Evolutionary conservation across 2,888 invertebrate genomes (phyloP).

Genomic region (Villa cingulata): DNA sequence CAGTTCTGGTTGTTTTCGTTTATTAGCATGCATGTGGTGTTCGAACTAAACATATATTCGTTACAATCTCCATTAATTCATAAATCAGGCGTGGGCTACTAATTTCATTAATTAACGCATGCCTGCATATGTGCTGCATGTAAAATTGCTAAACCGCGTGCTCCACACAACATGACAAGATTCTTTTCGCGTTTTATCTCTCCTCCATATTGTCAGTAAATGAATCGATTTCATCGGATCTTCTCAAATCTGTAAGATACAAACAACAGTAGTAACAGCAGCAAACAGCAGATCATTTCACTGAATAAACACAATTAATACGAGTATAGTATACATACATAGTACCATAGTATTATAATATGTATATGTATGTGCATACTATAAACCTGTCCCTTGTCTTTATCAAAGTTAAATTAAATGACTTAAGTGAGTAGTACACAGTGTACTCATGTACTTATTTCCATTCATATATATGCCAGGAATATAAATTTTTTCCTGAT

Average conservation of each 20-base stretch:
- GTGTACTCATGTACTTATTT: conserved; percentile 3
- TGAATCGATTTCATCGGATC: neutral
- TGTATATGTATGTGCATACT: too few species aligned
- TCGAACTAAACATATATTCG: conserved; percentile 3
- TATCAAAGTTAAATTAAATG: neutral
- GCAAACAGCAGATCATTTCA: too few species aligned
- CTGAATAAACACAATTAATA: too few species aligned
- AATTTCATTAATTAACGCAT: conserved; percentile 19
- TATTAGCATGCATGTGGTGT: conserved; percentile 12
- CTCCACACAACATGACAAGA: conserved; percentile 9
- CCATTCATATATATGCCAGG: neutral
- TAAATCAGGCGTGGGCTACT: conserved; percentile 30
- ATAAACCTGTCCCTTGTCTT: too few species aligned
- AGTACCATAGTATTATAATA: too few species aligned
- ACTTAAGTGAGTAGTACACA: conserved; percentile 1
- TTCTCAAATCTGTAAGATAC: neutral
- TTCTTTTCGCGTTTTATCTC: conserved; percentile 1
- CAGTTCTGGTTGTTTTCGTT: neutral
- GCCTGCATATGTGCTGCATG: conserved; percentile 4
- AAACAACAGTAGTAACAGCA: too few species aligned
- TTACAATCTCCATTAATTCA: conserved; percentile 23
- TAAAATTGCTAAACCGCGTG: conserved; percentile 10
- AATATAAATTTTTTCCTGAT: conserved; percentile 5
- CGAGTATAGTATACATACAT: too few species aligned
- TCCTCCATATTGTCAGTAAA: neutral